Conservation (phyloP, 2,888 invertebrate genomes). For the Protophormia terraenovae region DNA sequence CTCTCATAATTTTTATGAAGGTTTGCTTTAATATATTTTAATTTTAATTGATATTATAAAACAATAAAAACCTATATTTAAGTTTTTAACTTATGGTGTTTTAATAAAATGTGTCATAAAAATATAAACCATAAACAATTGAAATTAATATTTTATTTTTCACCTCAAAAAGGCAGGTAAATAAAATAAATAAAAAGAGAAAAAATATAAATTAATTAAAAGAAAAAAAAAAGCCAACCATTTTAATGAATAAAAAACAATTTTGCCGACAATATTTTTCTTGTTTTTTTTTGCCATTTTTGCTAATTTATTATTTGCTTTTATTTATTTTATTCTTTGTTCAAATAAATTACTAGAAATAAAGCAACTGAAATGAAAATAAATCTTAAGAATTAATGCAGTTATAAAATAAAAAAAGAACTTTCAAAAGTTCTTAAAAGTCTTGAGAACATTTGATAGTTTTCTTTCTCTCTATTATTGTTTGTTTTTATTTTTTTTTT, state of each 20-base stretch:
- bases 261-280: background rate
- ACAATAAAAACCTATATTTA: conserved; percentile 14
- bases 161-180: background rate
- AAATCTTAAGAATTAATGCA: background rate
- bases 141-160: background rate
- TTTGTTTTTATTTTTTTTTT: background rate
- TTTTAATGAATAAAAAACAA: background rate
- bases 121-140: background rate
- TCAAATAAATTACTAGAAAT: no score
- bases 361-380: background rate
- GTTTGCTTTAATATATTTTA: background rate
- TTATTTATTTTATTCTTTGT: background rate
- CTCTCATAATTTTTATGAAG: background rate
- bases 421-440: background rate
- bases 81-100: background rate
- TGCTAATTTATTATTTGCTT: background rate
- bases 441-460: background rate
- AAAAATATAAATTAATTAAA: background rate
- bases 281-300: background rate
- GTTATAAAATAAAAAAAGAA: background rate
- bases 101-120: background rate
- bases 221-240: background rate
- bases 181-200: background rate
- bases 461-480: background rate
- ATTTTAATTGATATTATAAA: conserved; percentile 26